Base-by-base conservation (phyloP, 1,140 invertebrate genomes). In the Drosophila paulistorum region DNA sequence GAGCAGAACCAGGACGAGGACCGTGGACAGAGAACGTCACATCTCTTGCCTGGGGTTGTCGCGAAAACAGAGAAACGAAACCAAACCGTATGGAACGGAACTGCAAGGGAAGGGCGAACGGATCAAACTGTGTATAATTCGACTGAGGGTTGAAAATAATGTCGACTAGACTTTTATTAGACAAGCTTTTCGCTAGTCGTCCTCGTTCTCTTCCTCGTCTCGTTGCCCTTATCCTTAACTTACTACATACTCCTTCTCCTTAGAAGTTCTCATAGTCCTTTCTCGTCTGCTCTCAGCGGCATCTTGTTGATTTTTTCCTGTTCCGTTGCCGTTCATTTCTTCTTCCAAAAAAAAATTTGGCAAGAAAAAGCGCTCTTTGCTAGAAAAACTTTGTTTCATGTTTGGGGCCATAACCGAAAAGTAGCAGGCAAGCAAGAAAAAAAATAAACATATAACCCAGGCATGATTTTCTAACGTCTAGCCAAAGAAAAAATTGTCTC, bases 151-250 rank as follows among this genome's bases (percentile, higher is more conserved):
- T 61, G 74, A 80, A 80, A 82, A 80, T 90, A 90, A 79, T 85
- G 75, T 90, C 71, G 87, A 90, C 87, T 83, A 90, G 87, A 90
- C 87, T 90, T 90, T 90, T 90, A 90, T 90, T 87, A 90, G 87
- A 90, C 87, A 80, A 80, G 80, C 77, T 69, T 74, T 58, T 61
- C 60, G 65, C 55, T 63, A 71, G 45, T 51, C 17, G 3, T 20
- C 10, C 17, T 0, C 17, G 6, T 14, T 1, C 45, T 2, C 14
- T 14, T 17, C 1, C 14, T 7, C 17, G 1, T 14, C 17, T 39
- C 45, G 1, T 9, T 51, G 45, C 17, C 45, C 45, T 23, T 51
- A 23, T 51, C 45, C 20, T 51, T 51, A 51, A 51, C 20, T 9
- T 17, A 6, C 14, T 48, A 7, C 45, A 9, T 17, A 3, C 14